Evolutionary conservation across 2,113 vertebrate species (phyloP).

Genomic region (Buteo buteo): DNA sequence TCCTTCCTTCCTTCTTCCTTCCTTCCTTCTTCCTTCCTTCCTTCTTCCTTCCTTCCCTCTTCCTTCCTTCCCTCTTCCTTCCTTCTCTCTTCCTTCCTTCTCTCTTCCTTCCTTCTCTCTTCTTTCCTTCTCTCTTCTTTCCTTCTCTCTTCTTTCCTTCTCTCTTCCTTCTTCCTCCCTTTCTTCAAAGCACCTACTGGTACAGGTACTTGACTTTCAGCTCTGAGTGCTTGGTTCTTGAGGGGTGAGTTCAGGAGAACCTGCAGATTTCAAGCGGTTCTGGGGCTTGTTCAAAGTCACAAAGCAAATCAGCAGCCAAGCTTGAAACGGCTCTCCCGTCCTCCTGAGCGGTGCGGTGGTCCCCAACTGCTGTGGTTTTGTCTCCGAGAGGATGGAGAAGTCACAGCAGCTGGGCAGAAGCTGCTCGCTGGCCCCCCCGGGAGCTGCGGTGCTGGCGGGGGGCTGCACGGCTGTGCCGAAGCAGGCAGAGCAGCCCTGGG

Average conservation of each 20-base stretch:
- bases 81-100: too few relatives aligned
- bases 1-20: too few relatives aligned
- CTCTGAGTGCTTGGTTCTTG: neutral
- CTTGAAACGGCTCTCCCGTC: neutral
- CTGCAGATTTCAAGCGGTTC: neutral
- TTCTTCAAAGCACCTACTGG: neutral
- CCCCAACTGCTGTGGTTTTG: neutral
- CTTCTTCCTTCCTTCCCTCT: accelerated
- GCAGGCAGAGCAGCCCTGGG: neutral
- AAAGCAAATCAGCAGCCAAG: neutral
- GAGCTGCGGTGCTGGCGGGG: accelerated
- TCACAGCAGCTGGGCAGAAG: neutral
- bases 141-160: too few relatives aligned
- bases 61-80: accelerated
- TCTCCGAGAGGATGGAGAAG: neutral
- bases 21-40: too few relatives aligned
- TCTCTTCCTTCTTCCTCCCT: accelerated
- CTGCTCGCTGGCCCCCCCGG: accelerated
- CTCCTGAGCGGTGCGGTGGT: neutral
- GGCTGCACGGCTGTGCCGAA: neutral
- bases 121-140: too few relatives aligned
- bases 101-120: accelerated
- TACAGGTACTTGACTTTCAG: neutral
- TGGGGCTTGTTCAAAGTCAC: neutral
- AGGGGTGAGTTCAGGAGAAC: neutral